Evolutionary conservation across 2,113 vertebrate species (phyloP), one percentile per base, ranked within the genome.

Genomic region (Phylloscopus trochilus): DNA sequence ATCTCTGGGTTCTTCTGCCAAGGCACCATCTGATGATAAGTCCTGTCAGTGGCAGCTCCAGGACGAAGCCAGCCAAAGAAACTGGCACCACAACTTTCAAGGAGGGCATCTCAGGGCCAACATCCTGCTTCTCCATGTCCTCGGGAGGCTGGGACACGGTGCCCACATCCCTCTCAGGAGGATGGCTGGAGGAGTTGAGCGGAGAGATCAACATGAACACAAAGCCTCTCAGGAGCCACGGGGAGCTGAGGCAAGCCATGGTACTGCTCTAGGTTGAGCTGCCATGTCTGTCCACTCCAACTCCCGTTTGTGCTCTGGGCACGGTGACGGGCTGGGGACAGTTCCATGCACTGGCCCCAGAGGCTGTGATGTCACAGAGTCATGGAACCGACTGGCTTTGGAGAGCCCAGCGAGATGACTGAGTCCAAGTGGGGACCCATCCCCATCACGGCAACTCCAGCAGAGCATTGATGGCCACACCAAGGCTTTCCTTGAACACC

Each of bases 251-350:
- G 30, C 15, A 35, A 49, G 46, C 44, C 66, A 51, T 43, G 35
- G 46, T n/a, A 55, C 37, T 70, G 80, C 20, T 43, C 37, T 4
- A 33, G 23, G 7, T 24, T 3, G 9, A 43, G 55, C 30, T 24
- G 24, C 26, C 37, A 43, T 37, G 0, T 51, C 66, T 28, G 3
- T 24, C 44, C 5, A 0, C 0, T 0, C 13, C 13, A 5, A 35
- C 15, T 18, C 8, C 55, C 52, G 37, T 24, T 15, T 1, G 0
- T 1, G 9, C 31, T 35, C 26, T 59, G 37, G 37, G 20, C 67
- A 43, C 2, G 1, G 35, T 5, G 8, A 35, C 2, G 0, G 43
- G 30, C 14, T 41, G 44, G 44, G 23, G 19, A 82, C 53, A 41
- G 18, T 7, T 51, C 35, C 53, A n/a, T 4, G 2, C 1, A 1